Conservation (phyloP, 2,888 invertebrate genomes). For the Rhagonycha fulva region DNA sequence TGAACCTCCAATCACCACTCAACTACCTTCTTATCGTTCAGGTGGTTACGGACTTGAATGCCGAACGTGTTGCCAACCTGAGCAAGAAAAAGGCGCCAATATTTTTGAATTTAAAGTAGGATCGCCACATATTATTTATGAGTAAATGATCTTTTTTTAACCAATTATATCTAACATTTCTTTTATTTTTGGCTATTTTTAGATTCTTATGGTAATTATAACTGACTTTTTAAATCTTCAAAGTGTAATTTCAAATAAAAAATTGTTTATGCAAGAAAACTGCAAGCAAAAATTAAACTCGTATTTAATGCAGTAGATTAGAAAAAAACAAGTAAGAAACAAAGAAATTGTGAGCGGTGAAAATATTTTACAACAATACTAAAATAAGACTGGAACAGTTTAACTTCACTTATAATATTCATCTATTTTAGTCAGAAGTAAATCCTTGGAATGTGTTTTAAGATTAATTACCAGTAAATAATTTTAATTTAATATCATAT, state of each 20-base stretch:
- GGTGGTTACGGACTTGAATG: too few relatives aligned
- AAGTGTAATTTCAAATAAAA: not conserved
- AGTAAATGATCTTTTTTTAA: too few relatives aligned
- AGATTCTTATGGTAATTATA: too few relatives aligned
- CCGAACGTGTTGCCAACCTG: too few relatives aligned
- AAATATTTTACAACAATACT: not conserved
- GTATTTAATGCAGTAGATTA: not conserved
- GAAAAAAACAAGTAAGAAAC: not conserved
- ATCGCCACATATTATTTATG: too few relatives aligned
- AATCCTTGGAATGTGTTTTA: not conserved
- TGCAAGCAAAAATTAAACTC: too few relatives aligned
- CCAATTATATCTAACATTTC: too few relatives aligned
- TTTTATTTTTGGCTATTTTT: too few relatives aligned
- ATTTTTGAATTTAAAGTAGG: too few relatives aligned
- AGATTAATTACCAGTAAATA: not conserved
- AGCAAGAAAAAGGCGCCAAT: too few relatives aligned
- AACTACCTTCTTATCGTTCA: too few relatives aligned
- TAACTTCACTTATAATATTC: not conserved
- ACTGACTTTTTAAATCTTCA: not conserved
- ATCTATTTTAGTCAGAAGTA: not conserved
- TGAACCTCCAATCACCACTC: too few relatives aligned
- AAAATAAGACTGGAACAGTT: not conserved
- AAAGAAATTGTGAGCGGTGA: not conserved
- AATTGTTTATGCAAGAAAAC: not conserved
- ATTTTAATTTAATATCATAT: not conserved